Conservation (phyloP, 2,113 vertebrate genomes). For the Aplodontia rufa region DNA sequence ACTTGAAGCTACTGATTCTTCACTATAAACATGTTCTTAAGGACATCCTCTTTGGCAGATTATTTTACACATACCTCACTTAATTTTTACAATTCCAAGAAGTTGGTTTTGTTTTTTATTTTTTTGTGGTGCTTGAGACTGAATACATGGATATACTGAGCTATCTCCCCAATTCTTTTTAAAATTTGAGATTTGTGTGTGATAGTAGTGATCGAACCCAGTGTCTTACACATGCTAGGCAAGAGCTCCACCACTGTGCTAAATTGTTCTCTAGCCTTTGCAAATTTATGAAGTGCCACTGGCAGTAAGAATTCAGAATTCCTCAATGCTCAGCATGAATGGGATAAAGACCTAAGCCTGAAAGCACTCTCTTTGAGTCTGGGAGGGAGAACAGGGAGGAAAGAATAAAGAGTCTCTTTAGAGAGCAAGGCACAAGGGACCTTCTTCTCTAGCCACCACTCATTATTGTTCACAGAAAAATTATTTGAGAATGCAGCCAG, state of each 20-base stretch:
- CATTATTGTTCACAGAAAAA: neutral
- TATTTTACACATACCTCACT: neutral
- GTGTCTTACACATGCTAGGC: too few species aligned
- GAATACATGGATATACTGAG: too few species aligned
- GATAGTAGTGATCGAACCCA: too few species aligned
- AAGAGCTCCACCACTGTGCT: neutral
- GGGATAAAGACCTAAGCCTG: neutral
- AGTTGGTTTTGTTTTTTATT: too few species aligned
- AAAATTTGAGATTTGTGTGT: too few species aligned
- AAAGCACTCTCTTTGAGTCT: neutral
- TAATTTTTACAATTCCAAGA: conserved; percentile 15
- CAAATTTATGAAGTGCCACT: neutral
- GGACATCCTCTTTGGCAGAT: neutral
- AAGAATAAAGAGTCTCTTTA: neutral
- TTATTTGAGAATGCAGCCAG: neutral
- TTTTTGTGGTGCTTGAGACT: too few species aligned
- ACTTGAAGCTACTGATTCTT: neutral
- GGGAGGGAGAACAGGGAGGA: neutral
- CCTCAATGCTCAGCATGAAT: neutral
- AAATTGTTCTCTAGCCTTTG: conserved; percentile 17
- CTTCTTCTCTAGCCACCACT: neutral
- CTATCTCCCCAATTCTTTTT: too few species aligned
- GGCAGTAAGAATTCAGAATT: conserved; percentile 14
- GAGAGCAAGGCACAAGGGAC: neutral
- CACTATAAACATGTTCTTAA: neutral